phyloP scores from a whole-genome alignment of 2,888 invertebrate species.

The Volucella inflata region DNA sequence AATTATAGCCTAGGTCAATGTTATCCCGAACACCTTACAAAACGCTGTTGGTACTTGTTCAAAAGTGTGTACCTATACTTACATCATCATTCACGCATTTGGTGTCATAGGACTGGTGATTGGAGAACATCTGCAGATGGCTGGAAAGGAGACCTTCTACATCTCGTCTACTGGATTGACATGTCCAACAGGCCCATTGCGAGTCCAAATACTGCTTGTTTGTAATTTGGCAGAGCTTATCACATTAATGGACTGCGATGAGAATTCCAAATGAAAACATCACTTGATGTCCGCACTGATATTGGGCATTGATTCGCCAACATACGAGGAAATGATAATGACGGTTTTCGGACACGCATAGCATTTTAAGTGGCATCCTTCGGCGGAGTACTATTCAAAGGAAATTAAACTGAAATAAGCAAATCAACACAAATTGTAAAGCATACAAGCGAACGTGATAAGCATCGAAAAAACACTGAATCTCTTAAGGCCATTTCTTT shows the following conservation, averaged over 20 bases:
- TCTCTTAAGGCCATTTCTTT: neutral
- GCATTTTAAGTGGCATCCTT: neutral
- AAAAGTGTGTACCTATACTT: constrained; percentile 17
- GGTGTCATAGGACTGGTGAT: constrained; percentile 17
- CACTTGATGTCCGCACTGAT: constrained; percentile 6
- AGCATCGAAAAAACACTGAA: constrained; percentile 23
- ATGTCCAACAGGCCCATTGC: neutral
- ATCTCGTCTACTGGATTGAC: constrained; percentile 1
- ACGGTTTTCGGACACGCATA: neutral
- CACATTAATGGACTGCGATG: constrained; percentile 28
- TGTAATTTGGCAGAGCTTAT: constrained; percentile 30
- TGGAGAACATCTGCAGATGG: constrained; percentile 18
- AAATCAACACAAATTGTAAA: constrained; percentile 43
- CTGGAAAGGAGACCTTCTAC: constrained; percentile 5
- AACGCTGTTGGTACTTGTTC: neutral
- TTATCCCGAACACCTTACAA: constrained; percentile 39
- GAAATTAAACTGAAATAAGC: constrained; percentile 47
- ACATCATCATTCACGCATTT: constrained; percentile 19
- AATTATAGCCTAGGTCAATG: constrained; percentile 53
- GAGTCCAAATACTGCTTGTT: neutral
- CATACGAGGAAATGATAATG: neutral
- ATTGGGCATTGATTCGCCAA: constrained; percentile 4
- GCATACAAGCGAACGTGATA: constrained; percentile 43
- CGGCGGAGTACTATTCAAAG: neutral
- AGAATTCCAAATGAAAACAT: constrained; percentile 14